These are phyloP conservation scores for Papilio dardanus DNA, from an alignment of 1,140 invertebrate species.

Conservation along the genomic window DNA sequence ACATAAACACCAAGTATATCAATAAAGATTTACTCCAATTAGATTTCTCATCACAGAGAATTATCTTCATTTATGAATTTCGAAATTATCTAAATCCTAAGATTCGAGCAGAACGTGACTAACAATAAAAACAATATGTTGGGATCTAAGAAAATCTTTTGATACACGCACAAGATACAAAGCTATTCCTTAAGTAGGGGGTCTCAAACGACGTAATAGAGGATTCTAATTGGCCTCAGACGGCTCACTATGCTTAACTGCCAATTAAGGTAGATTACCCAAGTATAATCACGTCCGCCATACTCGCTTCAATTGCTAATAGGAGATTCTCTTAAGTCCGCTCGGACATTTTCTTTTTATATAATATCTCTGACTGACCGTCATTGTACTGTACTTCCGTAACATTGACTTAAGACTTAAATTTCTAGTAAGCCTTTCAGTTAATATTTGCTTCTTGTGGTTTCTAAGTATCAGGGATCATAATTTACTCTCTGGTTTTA, in stretches of 20 bases:
- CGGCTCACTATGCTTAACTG: conserved; percentile 36
- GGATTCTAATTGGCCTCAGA: conserved; percentile 38
- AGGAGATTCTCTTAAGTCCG: conserved; percentile 16
- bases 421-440: neutral
- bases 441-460: neutral
- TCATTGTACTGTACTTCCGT: neutral
- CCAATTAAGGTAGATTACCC: conserved; percentile 39
- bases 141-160: conserved; percentile 27
- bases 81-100: neutral
- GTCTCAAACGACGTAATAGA: conserved; percentile 35
- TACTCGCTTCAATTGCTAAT: conserved; percentile 25
- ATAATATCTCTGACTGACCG: neutral
- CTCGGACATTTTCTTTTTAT: neutral
- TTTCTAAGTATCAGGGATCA: neutral
- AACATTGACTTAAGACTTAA: neutral
- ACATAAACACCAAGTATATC: too few species aligned
- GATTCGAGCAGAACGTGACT: neutral
- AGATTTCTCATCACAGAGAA: neutral
- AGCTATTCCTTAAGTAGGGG: conserved; percentile 29
- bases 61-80: neutral
- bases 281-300: conserved; percentile 33
- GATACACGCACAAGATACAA: conserved; percentile 24
- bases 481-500: neutral
- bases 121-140: conserved; percentile 11
- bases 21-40: too few species aligned